Conservation (phyloP, 2,113 vertebrate species). For the Mirza zaza region DNA sequence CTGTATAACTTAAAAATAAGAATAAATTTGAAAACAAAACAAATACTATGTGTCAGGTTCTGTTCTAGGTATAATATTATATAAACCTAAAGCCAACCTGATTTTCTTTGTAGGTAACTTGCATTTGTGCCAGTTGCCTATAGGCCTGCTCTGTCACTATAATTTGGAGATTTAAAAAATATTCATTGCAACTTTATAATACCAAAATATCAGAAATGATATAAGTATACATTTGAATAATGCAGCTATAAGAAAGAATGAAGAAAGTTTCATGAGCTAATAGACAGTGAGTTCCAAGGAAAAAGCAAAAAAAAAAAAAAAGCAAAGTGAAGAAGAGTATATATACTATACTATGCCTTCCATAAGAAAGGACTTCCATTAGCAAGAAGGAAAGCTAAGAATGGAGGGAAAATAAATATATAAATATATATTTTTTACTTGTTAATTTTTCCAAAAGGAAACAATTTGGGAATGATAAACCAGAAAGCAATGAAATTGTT, state of each 20-base stretch:
- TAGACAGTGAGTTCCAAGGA: neutral
- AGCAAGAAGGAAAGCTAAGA: conserved; percentile 1
- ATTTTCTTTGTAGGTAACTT: neutral
- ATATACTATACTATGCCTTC: neutral
- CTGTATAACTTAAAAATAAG: neutral
- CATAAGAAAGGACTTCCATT: neutral
- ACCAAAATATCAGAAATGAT: conserved; percentile 24
- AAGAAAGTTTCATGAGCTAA: neutral
- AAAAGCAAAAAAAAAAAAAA: neutral
- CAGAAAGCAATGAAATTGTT: neutral
- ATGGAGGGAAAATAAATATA: neutral
- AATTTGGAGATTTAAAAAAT: neutral
- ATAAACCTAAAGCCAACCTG: neutral
- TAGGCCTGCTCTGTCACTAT: neutral
- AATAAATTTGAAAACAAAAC: neutral
- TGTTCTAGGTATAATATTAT: neutral
- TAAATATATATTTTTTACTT: neutral
- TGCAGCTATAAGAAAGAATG: neutral
- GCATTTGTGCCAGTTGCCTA: neutral
- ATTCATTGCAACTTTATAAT: neutral
- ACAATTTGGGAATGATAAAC: neutral
- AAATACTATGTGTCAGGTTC: neutral
- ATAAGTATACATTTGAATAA: neutral
- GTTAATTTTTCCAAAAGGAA: conserved; percentile 15
- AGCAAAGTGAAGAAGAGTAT: neutral